These are phyloP conservation scores for Fulmarus glacialis DNA, from an alignment of 2,113 vertebrate species.

Conservation along the genomic window DNA sequence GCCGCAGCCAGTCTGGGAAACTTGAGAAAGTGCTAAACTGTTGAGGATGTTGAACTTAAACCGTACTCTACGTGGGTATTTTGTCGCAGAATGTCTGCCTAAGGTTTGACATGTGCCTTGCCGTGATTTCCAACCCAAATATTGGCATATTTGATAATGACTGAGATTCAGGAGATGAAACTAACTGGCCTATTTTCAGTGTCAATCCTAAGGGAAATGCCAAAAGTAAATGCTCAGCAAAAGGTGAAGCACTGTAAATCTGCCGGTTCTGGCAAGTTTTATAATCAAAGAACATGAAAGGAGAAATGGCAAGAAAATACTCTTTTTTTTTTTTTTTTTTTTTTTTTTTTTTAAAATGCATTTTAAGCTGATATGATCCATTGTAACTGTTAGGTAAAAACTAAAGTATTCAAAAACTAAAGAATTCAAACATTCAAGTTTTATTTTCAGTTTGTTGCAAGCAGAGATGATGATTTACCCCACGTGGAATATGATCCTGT, in stretches of 20 bases:
- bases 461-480: background rate
- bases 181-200: background rate
- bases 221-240: background rate
- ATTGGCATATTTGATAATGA: background rate
- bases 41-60: background rate
- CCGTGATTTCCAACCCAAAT: background rate
- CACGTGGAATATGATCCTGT: background rate
- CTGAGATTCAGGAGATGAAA: background rate
- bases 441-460: background rate
- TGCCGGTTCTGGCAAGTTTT: background rate
- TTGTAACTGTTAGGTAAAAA: background rate
- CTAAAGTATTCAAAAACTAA: background rate
- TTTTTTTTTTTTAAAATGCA: too few species aligned
- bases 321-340: too few species aligned
- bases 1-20: slow-evolving; percentile 6
- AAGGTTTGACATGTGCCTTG: background rate
- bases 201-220: background rate
- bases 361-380: background rate
- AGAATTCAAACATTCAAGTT: background rate
- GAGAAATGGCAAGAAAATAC: background rate
- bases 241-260: background rate
- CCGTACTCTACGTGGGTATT: background rate
- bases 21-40: slow-evolving; percentile 13
- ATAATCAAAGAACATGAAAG: background rate
- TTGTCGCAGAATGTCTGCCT: background rate